A percentile compares a stretch with the other conserved stretches of the same genome.
Evolutionary conservation across 2,113 vertebrate genomes (phyloP).

Genomic region (Petrocephalus zakoni): DNA sequence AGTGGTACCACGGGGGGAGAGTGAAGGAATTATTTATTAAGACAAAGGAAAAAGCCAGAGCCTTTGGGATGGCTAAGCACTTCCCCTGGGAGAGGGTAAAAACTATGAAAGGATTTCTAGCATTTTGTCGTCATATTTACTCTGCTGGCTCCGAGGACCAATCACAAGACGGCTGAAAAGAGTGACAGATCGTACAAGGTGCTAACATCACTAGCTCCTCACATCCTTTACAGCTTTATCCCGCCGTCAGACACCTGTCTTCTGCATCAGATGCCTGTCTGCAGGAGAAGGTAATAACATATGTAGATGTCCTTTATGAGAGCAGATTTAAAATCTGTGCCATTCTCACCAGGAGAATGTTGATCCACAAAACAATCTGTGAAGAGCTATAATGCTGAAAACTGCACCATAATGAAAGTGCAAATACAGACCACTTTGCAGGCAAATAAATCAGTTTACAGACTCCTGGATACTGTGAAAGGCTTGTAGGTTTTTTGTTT

Average conservation of each 20-base stretch:
- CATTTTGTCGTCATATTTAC: background rate
- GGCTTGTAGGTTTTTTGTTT: background rate
- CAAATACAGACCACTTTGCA: background rate
- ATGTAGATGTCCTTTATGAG: background rate
- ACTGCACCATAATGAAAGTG: background rate
- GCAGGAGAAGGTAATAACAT: background rate
- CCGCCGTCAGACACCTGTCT: background rate
- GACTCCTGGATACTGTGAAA: background rate
- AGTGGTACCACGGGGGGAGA: background rate
- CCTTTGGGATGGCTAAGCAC: background rate
- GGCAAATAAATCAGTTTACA: background rate
- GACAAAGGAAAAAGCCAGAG: background rate
- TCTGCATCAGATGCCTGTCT: background rate
- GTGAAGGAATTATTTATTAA: background rate
- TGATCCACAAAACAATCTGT: background rate
- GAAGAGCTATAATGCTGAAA: background rate
- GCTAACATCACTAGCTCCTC: background rate
- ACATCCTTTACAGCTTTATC: background rate
- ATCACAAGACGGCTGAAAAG: background rate
- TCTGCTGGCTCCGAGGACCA: background rate
- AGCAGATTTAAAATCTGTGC: background rate
- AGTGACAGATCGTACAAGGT: background rate
- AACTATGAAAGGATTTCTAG: background rate
- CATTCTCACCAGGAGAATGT: background rate
- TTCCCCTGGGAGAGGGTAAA: background rate